Conservation (phyloP, 1,140 invertebrate species). For the Drosophila kikkawai region DNA sequence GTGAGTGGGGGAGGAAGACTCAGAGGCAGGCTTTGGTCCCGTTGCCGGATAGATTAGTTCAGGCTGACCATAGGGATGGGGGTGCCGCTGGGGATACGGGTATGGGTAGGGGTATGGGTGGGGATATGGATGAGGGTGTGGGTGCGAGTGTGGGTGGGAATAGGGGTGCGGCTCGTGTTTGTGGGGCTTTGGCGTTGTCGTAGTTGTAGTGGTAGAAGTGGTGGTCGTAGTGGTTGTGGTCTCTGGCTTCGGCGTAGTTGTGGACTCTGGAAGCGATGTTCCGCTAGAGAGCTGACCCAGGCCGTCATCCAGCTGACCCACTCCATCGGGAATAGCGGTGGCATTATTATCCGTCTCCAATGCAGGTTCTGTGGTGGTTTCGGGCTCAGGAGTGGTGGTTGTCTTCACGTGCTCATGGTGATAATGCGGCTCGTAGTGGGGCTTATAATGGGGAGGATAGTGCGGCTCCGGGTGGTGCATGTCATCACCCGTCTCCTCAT, state of each 20-base stretch:
- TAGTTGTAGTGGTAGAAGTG: conserved; percentile 30
- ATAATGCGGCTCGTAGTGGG: conserved; percentile 3
- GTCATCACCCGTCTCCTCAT: conserved; percentile 48
- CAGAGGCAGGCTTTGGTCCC: not conserved
- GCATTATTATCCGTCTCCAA: conserved; percentile 15
- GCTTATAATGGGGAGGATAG: conserved; percentile 2
- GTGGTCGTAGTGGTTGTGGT: conserved; percentile 47
- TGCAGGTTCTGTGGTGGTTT: conserved; percentile 38
- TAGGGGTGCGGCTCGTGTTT: conserved; percentile 32
- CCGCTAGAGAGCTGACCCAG: conserved; percentile 2
- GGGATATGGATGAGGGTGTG: not conserved
- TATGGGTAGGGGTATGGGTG: conserved; percentile 14
- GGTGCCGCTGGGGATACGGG: conserved; percentile 4
- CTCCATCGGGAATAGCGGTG: conserved; percentile 22
- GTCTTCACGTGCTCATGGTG: not conserved
- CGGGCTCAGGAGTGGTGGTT: conserved; percentile 23
- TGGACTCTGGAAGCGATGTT: conserved; percentile 38
- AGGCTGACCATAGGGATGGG: conserved; percentile 19
- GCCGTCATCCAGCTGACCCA: conserved; percentile 39
- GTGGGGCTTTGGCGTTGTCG: conserved; percentile 32
- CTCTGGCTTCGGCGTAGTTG: conserved; percentile 39
- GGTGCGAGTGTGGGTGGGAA: conserved; percentile 1
- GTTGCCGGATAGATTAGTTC: not conserved
- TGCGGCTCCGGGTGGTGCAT: conserved; percentile 8
- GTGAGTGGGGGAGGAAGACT: not conserved